Evolutionary conservation across 2,888 invertebrate genomes (phyloP).

Genomic region (Polietes domitor): DNA sequence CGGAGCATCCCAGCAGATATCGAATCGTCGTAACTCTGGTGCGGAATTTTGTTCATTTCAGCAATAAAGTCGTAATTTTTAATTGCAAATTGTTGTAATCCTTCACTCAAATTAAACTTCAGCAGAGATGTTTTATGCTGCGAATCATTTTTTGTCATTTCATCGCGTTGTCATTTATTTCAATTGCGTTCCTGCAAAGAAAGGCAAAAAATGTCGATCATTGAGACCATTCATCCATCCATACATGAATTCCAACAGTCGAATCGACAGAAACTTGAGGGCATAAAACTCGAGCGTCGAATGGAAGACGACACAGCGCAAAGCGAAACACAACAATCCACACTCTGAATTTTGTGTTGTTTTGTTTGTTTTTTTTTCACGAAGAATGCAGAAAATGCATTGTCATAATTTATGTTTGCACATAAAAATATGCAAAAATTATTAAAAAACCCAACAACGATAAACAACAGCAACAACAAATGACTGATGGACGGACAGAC

Average conservation of each 20-base stretch:
- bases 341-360: not conserved
- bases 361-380: not conserved
- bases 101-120: not conserved
- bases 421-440: constrained; percentile 41
- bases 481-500: constrained; percentile 2
- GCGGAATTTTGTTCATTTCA: not conserved
- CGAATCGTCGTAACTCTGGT: not conserved
- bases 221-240: constrained; percentile 2
- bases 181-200: constrained; percentile 3
- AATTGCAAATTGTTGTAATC: not conserved
- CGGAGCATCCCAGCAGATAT: too few species aligned
- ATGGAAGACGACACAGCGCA: not conserved
- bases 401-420: constrained; percentile 45
- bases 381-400: constrained; percentile 35
- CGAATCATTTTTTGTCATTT: constrained; percentile 26
- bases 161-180: constrained; percentile 37
- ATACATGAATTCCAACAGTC: not conserved
- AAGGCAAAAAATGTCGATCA: constrained; percentile 20
- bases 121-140: not conserved
- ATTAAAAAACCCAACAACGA: constrained; percentile 7
- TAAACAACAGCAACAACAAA: not conserved
- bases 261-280: not conserved
- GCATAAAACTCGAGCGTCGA: not conserved
- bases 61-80: not conserved
- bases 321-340: not conserved